Conservation (phyloP, 1,140 invertebrate genomes). For the Aphaenogaster ashmeadi region DNA sequence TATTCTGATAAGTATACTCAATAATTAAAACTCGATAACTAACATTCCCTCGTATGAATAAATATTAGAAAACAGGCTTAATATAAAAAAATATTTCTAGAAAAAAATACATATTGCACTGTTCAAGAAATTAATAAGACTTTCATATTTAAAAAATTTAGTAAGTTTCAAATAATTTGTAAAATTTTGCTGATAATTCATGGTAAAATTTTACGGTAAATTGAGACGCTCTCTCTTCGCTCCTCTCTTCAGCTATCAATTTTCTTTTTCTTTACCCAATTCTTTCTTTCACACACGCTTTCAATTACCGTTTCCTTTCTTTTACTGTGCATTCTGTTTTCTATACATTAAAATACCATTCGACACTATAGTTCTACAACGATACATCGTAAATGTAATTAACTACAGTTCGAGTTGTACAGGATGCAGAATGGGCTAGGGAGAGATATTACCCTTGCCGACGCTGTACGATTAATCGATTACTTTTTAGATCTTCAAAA, state of each 20-base stretch:
- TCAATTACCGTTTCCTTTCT: conserved; percentile 9
- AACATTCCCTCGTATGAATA: not conserved
- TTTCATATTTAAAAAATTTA: not conserved
- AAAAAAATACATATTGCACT: conserved; percentile 16
- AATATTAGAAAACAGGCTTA: not conserved
- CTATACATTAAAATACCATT: conserved; percentile 67
- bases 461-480: conserved; percentile 20
- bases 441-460: conserved; percentile 10
- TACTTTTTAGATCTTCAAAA: not conserved
- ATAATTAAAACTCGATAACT: not conserved
- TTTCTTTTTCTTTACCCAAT: conserved; percentile 50
- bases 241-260: conserved; percentile 1
- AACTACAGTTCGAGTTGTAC: conserved; percentile 51
- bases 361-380: conserved; percentile 53
- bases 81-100: not conserved
- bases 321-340: conserved; percentile 31
- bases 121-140: not conserved
- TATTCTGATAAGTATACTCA: not conserved
- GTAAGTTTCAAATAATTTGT: conserved; percentile 1
- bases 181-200: not conserved
- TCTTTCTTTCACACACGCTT: conserved; percentile 47
- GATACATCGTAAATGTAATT: conserved; percentile 60
- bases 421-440: conserved; percentile 36
- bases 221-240: not conserved
- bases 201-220: not conserved